Evolutionary conservation across 1,140 invertebrate genomes (phyloP).

Genomic region (Pentalonia nigronervosa): DNA sequence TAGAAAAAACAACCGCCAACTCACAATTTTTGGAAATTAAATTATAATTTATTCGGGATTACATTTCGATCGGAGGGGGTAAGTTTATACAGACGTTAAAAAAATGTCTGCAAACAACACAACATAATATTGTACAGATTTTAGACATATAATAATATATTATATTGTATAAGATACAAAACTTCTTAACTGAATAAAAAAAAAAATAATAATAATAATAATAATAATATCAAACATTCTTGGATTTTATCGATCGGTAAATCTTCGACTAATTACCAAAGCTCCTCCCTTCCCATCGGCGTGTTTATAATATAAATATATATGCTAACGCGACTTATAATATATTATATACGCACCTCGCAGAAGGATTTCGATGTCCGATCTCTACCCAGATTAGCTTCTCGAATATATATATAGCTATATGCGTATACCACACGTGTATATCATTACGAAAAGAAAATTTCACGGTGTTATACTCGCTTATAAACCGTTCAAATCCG

Average conservation of each 20-base stretch:
- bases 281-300: not conserved
- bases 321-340: not conserved
- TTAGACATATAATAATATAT: slow-evolving; percentile 8
- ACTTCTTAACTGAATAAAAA: not conserved
- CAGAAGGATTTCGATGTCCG: not conserved
- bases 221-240: not conserved
- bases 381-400: not conserved
- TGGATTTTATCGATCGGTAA: not conserved
- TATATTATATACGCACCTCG: not conserved
- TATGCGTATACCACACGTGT: not conserved
- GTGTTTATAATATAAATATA: not conserved
- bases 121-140: not conserved
- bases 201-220: not conserved
- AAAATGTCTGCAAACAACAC: not conserved
- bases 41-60: not conserved
- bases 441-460: not conserved
- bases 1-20: not conserved
- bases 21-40: not conserved
- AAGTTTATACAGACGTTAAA: not conserved
- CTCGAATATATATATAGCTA: not conserved
- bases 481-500: slow-evolving; percentile 2
- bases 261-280: not conserved
- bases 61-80: not conserved
- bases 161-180: not conserved
- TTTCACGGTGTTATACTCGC: slow-evolving; percentile 12